phyloP scores from a whole-genome alignment of 2,888 invertebrate genomes.

The Andricus curvator region DNA sequence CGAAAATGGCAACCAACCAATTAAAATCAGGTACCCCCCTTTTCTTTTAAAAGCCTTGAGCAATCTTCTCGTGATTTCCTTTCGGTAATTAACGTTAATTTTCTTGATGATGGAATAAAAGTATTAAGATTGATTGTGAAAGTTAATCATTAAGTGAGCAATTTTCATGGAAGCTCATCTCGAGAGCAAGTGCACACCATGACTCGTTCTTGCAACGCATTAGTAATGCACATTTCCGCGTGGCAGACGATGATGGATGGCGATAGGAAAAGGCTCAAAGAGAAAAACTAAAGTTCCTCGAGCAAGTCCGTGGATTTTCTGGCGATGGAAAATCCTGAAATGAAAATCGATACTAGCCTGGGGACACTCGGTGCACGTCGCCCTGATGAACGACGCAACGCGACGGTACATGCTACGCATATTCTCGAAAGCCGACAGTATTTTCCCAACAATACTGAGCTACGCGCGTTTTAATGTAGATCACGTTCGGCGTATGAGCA shows the following conservation, averaged over 20 bases:
- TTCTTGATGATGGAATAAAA: background rate
- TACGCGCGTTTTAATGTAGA: slow-evolving; percentile 47
- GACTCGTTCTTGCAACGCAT: slow-evolving; percentile 45
- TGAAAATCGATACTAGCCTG: slow-evolving; percentile 39
- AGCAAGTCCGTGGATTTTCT: background rate
- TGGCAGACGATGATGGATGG: slow-evolving; percentile 49
- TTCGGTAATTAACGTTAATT: too few relatives aligned
- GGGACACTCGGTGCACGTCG: slow-evolving; percentile 42
- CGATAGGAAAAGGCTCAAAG: slow-evolving; percentile 40
- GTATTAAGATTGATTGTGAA: slow-evolving; percentile 40
- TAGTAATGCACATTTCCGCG: slow-evolving; percentile 50
- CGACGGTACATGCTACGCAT: slow-evolving; percentile 47
- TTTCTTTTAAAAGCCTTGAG: too few relatives aligned
- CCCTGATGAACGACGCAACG: slow-evolving; percentile 47
- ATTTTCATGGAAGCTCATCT: slow-evolving; percentile 25
- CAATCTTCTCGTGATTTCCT: too few relatives aligned
- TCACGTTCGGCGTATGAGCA: slow-evolving; percentile 47
- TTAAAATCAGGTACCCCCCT: too few relatives aligned
- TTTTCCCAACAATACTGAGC: slow-evolving; percentile 41
- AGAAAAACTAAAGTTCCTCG: slow-evolving; percentile 30
- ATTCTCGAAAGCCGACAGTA: slow-evolving; percentile 42
- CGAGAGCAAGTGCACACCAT: slow-evolving; percentile 12
- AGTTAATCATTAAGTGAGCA: slow-evolving; percentile 25
- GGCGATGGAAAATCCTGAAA: slow-evolving; percentile 30
- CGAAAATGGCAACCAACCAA: too few relatives aligned